Percentiles rank a stretch among this genome's conserved stretches.
Evolutionary conservation across 2,888 invertebrate genomes (phyloP).

Genomic region (Eretmocerus hayati): DNA sequence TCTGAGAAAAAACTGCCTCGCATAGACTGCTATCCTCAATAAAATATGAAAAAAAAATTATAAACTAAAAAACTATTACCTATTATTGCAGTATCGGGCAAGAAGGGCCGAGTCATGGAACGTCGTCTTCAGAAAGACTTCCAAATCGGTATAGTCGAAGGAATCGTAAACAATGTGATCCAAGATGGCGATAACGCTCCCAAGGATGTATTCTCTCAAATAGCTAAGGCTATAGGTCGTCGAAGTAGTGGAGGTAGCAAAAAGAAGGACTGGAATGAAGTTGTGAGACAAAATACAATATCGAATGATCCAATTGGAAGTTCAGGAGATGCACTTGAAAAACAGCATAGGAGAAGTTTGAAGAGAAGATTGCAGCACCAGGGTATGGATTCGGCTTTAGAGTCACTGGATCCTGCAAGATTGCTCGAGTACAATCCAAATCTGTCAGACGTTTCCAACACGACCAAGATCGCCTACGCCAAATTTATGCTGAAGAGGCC

Average conservation of each 20-base stretch:
- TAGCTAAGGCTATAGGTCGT: slow-evolving; percentile 73
- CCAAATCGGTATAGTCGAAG: slow-evolving; percentile 77
- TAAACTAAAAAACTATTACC: too few species aligned
- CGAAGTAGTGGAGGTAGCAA: slow-evolving; percentile 49
- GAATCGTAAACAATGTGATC: slow-evolving; percentile 67
- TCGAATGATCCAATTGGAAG: slow-evolving; percentile 73
- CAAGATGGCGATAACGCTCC: slow-evolving; percentile 57
- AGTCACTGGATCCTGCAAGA: slow-evolving; percentile 66
- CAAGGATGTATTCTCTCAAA: slow-evolving; percentile 75
- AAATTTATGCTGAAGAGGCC: slow-evolving; percentile 78
- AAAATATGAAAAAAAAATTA: too few species aligned
- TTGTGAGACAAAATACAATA: slow-evolving; percentile 66
- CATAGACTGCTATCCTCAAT: too few species aligned
- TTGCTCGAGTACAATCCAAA: slow-evolving; percentile 77
- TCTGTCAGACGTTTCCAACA: slow-evolving; percentile 65
- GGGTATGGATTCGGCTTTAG: slow-evolving; percentile 54
- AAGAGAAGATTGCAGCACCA: slow-evolving; percentile 64
- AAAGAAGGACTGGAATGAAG: slow-evolving; percentile 78
- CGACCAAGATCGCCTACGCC: slow-evolving; percentile 76
- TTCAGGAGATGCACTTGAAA: slow-evolving; percentile 59
- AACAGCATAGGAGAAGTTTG: slow-evolving; percentile 64
- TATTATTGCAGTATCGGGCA: slow-evolving; percentile 63
- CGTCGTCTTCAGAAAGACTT: slow-evolving; percentile 80
- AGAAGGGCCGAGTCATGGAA: slow-evolving; percentile 81
- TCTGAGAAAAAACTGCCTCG: too few species aligned